Percentiles rank a stretch among this genome's conserved stretches.
Evolutionary conservation across 35 echinoderm and acorn worm species (phyloP).

Genomic region (Anneissia japonica): DNA sequence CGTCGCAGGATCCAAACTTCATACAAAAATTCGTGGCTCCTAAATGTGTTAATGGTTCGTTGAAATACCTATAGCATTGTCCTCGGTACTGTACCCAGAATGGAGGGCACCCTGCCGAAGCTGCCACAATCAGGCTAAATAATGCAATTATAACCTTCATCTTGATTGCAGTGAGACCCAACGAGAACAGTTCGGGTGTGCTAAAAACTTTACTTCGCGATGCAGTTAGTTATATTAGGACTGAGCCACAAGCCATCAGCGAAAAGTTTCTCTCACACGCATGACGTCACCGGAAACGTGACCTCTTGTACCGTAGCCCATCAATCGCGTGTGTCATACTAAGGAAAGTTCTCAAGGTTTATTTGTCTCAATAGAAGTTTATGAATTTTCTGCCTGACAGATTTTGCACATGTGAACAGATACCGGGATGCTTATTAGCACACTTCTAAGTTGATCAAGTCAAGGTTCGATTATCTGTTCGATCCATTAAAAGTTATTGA

Average conservation of each 20-base stretch:
- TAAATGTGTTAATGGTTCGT: neutral
- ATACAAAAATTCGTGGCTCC: neutral
- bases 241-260: neutral
- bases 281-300: neutral
- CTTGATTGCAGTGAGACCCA: neutral
- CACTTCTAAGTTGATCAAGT: neutral
- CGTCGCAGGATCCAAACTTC: neutral
- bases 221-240: neutral
- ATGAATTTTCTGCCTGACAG: neutral
- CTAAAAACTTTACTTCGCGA: neutral
- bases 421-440: too few relatives aligned
- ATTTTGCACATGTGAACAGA: too few relatives aligned
- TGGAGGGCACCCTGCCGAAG: neutral
- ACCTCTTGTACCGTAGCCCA: neutral
- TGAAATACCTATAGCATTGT: neutral
- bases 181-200: neutral
- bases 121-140: neutral
- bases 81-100: neutral
- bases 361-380: neutral
- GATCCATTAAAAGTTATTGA: neutral
- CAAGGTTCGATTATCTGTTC: neutral
- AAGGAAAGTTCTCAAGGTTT: neutral
- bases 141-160: neutral
- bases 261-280: neutral
- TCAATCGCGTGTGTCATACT: neutral